Percentiles rank a stretch among this genome's conserved stretches.
Conservation (phyloP, 2,888 invertebrate species). For the Andrena dorsata region DNA sequence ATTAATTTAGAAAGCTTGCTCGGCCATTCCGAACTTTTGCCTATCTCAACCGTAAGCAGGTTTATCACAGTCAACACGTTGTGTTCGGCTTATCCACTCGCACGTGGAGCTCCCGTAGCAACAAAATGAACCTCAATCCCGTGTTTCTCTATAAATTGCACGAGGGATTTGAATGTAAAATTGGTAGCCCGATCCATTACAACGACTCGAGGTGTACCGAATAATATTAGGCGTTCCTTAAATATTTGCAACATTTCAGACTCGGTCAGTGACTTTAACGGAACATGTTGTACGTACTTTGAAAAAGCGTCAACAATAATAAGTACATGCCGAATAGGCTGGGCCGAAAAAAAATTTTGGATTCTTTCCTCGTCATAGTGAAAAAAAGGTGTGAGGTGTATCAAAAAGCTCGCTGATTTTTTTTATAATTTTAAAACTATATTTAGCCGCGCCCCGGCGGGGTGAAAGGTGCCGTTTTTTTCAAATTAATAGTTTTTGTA, state of each 20-base stretch:
- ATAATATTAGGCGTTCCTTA: slow-evolving; percentile 16
- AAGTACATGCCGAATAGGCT: slow-evolving; percentile 18
- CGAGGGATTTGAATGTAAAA: slow-evolving; percentile 28
- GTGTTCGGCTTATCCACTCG: not conserved
- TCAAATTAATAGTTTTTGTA: no score
- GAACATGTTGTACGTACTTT: slow-evolving; percentile 56
- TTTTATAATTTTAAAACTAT: no score
- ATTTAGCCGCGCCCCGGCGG: no score
- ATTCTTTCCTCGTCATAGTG: no score
- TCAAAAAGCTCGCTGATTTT: no score
- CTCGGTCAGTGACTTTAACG: slow-evolving; percentile 6
- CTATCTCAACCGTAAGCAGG: no score
- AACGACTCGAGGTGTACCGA: slow-evolving; percentile 8
- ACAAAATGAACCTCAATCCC: not conserved
- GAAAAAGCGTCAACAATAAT: slow-evolving; percentile 21
- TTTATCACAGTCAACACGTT: no score
- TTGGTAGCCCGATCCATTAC: slow-evolving; percentile 29
- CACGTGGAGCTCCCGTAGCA: not conserved
- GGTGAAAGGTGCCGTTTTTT: no score
- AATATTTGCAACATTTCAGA: slow-evolving; percentile 9
- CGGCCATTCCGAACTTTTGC: no score
- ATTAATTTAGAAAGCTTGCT: no score
- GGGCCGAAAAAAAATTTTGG: no score
- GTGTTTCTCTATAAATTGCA: slow-evolving; percentile 57
- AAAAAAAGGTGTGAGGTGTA: no score